Evolutionary conservation across 1,140 invertebrate species (phyloP), one percentile per base, ranked within the genome.

Genomic region (Sycophaga agraensis): DNA sequence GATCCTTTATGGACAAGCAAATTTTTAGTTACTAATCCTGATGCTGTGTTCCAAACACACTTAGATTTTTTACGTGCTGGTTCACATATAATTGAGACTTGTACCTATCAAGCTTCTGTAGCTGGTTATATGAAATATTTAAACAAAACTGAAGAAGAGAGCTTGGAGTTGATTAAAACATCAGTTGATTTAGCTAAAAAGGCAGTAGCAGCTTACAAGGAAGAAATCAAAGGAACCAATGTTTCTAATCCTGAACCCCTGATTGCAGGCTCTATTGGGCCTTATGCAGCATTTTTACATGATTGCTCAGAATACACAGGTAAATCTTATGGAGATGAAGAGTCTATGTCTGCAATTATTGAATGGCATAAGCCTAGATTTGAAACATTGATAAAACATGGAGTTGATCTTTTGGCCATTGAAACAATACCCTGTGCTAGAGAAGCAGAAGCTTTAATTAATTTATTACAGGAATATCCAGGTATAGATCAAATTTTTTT

Each of bases 271-370:
- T 95, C 94, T 0, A 87, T 96, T 37, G 95, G 96, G 0, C 93
- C 95, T 0, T 97, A 96, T 73, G 96, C 94, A 0, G 94, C 94
- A 2, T 88, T 85, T 58, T 80, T 95, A 4, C 88, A 91, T 70
- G 93, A 98, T 78, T 91, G 89, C 11, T 97, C 94, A 0, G 96
- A 98, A 77, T 98, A 97, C 72, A 88, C 84, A 26, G 96, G 96
- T 26, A 31, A 7, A 7, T 85, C 82, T 59, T 98, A 97, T 71
- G 84, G 88, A 0, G 84, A 87, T n/a, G 82, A 73, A 1, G 85
- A 93, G 2, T 81, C 87, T 11, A 77, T 80, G 35, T 80, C 88
- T 69, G 84, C 85, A 50, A 84, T 97, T 63, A 85, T 85, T 24
- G 83, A 90, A 19, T 96, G 93, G 89, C 94, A 97, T 75, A 81